Conservation (phyloP, 2,797 vertebrate genomes). For the Nyctalus aviator region DNA sequence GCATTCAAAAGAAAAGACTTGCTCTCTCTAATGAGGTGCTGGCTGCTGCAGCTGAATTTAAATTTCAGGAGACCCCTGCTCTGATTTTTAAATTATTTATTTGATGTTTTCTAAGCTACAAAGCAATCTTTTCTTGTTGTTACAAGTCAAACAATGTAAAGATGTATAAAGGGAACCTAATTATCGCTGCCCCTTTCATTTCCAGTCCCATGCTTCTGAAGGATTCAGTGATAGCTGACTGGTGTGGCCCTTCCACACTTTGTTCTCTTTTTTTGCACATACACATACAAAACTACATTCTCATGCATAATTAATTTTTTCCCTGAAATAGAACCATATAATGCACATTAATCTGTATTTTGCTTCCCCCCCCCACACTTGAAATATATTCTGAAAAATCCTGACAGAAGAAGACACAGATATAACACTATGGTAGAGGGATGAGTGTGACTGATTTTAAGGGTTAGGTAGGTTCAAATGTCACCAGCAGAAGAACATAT, state of each 20-base stretch:
- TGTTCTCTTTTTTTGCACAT: neutral
- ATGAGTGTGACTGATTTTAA: slow-evolving; percentile 7
- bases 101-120: slow-evolving; percentile 19
- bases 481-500: neutral
- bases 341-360: neutral
- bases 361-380: slow-evolving; percentile 45
- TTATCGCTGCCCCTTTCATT: neutral
- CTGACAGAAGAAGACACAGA: neutral
- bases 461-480: neutral
- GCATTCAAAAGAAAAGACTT: neutral
- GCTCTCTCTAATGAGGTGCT: neutral
- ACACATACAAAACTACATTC: neutral
- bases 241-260: neutral
- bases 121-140: neutral
- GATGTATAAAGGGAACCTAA: neutral
- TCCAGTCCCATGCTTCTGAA: neutral
- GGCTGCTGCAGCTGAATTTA: neutral
- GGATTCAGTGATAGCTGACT: neutral
- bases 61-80: neutral
- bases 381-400: neutral
- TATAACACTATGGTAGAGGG: neutral
- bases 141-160: neutral
- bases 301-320: neutral
- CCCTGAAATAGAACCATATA: neutral
- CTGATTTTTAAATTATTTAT: slow-evolving; percentile 19